A percentile compares a stretch with the other conserved stretches of the same genome.
phyloP scores from a whole-genome alignment of 2,113 vertebrate genomes.

The Agelaius tricolor region DNA sequence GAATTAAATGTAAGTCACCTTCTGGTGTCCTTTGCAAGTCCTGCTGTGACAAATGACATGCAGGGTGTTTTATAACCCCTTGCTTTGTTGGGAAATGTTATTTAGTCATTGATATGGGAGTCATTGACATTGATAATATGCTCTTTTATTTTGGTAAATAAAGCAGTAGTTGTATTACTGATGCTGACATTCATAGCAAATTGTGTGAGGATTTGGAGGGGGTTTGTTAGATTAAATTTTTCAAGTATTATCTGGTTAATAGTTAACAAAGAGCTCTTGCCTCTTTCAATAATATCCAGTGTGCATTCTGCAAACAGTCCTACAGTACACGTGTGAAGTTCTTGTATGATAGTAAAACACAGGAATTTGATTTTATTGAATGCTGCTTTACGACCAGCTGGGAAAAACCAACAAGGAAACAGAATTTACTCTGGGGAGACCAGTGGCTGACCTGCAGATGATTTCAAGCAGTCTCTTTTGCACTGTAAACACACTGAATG shows the following conservation, averaged over 20 bases:
- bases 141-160: background rate
- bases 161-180: background rate
- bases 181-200: background rate
- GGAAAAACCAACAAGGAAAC: background rate
- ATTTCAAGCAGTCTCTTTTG: background rate
- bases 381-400: background rate
- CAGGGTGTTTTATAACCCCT: background rate
- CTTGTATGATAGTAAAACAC: background rate
- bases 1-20: slow-evolving; percentile 33
- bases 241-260: background rate
- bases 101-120: background rate
- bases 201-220: background rate
- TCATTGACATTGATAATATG: background rate
- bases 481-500: background rate
- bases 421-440: background rate
- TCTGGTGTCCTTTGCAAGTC: slow-evolving; percentile 40
- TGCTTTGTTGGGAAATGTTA: background rate
- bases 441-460: background rate
- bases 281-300: background rate
- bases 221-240: background rate
- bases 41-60: background rate
- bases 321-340: background rate
- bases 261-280: background rate
- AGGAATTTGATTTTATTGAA: background rate
- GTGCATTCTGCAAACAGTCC: background rate